These are phyloP conservation scores for Otocyon megalotis DNA, from an alignment of 2,113 vertebrate species.

Conservation along the genomic window DNA sequence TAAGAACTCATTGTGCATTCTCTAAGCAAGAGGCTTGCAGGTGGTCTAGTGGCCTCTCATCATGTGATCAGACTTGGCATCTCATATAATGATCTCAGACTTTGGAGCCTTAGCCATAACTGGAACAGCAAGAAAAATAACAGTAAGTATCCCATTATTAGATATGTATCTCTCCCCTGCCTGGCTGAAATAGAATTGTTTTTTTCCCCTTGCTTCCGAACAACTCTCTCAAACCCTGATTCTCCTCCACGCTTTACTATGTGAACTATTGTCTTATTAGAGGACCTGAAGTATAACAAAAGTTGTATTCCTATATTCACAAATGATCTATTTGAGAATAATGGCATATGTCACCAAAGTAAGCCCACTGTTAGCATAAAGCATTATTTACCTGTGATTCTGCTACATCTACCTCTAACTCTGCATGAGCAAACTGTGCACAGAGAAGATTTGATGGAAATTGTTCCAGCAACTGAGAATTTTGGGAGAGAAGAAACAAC, in stretches of 20 bases:
- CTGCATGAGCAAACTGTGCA: not conserved
- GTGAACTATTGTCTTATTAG: not conserved
- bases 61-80: not conserved
- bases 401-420: not conserved
- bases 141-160: not conserved
- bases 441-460: not conserved
- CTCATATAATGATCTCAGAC: not conserved
- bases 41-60: not conserved
- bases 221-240: not conserved
- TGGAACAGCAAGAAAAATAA: not conserved
- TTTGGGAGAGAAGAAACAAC: not conserved
- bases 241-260: not conserved
- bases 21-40: not conserved
- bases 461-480: not conserved
- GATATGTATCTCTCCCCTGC: not conserved
- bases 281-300: not conserved
- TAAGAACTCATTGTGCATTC: not conserved
- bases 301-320: not conserved
- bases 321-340: not conserved
- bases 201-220: not conserved
- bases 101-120: not conserved
- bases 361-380: not conserved
- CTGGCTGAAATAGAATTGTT: not conserved
- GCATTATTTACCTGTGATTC: not conserved
- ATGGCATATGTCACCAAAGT: not conserved